A percentile compares a stretch with the other conserved stretches of the same genome.
These are phyloP conservation scores for Sarcophaga variegata DNA, from an alignment of 2,888 invertebrate genomes.

Conservation along the genomic window DNA sequence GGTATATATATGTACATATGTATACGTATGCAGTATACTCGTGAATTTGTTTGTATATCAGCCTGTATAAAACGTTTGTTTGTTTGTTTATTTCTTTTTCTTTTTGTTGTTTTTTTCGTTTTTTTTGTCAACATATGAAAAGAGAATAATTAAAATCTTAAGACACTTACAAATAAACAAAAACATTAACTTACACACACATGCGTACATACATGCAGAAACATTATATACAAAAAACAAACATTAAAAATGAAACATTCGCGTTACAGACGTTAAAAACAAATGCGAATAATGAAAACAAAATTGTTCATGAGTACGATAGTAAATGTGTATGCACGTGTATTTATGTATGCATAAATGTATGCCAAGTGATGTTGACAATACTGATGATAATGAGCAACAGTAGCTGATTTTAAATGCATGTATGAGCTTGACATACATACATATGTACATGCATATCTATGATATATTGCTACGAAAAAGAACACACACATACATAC, in stretches of 20 bases:
- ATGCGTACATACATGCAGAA: neutral
- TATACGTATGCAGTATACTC: conserved; percentile 1
- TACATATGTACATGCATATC: neutral
- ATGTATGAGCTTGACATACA: conserved; percentile 58
- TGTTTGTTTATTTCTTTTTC: neutral
- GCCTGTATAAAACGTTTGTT: neutral
- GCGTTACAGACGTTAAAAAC: conserved; percentile 48
- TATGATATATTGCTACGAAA: neutral
- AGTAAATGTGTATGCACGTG: neutral
- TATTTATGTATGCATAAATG: neutral
- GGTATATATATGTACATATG: neutral
- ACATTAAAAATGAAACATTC: conserved; percentile 32
- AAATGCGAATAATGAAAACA: conserved; percentile 52
- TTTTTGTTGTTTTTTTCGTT: conserved; percentile 29
- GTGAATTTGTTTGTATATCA: neutral
- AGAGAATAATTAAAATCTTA: conserved; percentile 70
- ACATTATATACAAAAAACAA: conserved; percentile 36
- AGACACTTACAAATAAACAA: conserved; percentile 61
- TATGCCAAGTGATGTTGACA: conserved; percentile 59
- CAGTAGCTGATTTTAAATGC: conserved; percentile 56
- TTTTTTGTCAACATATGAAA: conserved; percentile 53
- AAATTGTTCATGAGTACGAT: conserved; percentile 35
- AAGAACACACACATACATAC: neutral
- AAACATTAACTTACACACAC: neutral
- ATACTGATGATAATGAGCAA: conserved; percentile 61